These are phyloP conservation scores for Phylloscopus trochiloides DNA, from an alignment of 2,113 vertebrate genomes.

Conservation along the genomic window DNA sequence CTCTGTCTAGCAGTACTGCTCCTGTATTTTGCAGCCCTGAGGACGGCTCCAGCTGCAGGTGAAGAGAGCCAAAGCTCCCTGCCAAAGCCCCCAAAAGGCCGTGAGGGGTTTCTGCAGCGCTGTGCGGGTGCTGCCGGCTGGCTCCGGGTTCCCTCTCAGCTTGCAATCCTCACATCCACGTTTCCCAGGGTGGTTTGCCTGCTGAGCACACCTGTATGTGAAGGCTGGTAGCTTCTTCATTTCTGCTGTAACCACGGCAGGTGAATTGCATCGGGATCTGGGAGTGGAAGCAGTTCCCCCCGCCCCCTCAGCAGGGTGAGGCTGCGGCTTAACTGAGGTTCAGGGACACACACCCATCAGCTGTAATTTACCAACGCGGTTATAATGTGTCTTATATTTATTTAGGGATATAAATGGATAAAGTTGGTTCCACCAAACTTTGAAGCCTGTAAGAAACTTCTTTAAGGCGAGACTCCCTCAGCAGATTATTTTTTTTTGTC, in stretches of 20 bases:
- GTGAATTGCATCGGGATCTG: background rate
- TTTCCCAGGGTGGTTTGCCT: background rate
- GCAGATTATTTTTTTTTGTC: background rate
- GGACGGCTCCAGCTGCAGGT: background rate
- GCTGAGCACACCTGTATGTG: fast-evolving
- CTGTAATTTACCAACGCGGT: background rate
- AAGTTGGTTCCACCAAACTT: background rate
- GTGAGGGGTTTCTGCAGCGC: fast-evolving
- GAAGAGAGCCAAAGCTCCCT: background rate
- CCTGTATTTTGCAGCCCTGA: background rate
- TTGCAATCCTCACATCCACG: background rate
- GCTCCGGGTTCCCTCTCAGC: background rate
- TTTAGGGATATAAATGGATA: background rate
- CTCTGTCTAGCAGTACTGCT: background rate
- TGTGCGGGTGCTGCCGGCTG: fast-evolving
- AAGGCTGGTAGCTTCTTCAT: background rate
- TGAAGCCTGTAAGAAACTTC: background rate
- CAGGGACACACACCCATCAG: background rate
- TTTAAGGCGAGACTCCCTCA: background rate
- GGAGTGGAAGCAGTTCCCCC: background rate
- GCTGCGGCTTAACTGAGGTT: background rate
- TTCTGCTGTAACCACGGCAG: background rate
- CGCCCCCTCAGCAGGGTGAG: background rate
- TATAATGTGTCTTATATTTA: background rate
- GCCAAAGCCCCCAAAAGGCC: background rate